Base-by-base conservation (phyloP, 2,113 vertebrate genomes). In the Tautogolabrus adspersus region DNA sequence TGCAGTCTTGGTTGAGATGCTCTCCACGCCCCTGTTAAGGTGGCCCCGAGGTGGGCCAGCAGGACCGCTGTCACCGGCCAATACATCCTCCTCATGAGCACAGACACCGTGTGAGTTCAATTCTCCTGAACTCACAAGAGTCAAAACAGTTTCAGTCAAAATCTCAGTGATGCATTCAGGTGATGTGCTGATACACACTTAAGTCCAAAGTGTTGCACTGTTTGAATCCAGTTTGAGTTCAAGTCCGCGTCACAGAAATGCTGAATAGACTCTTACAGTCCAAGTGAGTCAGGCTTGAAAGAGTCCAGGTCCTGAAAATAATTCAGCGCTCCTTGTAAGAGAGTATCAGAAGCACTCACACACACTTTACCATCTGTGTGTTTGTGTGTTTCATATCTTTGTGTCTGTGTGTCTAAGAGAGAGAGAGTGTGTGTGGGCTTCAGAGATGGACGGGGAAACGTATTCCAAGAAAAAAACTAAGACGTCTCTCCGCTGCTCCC, bases 1-100 rank as follows among this genome's bases (percentile, higher is more conserved):
- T 93, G 93, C 54, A 94, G 88, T 46, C 93, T 87, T 47, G 93
- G 93, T 30, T 94, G 93, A 78, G 91, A 93, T 58, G 93, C 86
- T 89, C 90, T 91, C 93, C 92, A 93, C 5, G 93, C 92, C 46
- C 83, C 87, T 0, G 86, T 87, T 22, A 89, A 64, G 74, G 62
- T 79, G 73, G 70, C n/a, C 62, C 71, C 85, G 19, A 94, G 66
- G 77, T 81, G 87, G 87, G 69, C 74, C 0, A 91, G 56, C 64
- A 94, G 77, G 59, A 91, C 81, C 21, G 62, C 65, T 16, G 81
- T 86, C 66, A 87, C 74, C 19, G 79, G 82, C 87, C 86, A 84
- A 22, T 56, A 84, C 93, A 94, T 94, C 88, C 66, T 86, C 72
- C 72, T 84, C 66, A 59, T 83, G 66, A 44, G 76, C 26, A 15